These are phyloP conservation scores for Origma solitaria DNA, from an alignment of 2,113 vertebrate species.

Conservation along the genomic window DNA sequence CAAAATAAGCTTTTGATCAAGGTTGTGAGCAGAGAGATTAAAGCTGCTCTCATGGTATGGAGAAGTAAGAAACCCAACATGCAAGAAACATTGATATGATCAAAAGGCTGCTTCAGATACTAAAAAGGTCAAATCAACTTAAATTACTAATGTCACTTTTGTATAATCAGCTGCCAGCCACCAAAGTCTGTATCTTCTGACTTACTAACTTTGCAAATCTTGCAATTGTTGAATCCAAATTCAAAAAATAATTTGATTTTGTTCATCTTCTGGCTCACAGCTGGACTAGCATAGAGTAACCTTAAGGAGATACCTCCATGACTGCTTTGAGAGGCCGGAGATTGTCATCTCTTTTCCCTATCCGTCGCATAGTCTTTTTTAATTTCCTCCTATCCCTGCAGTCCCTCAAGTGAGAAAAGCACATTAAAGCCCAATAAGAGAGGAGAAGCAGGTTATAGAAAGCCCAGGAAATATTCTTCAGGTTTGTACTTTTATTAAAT, in stretches of 20 bases:
- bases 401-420: neutral
- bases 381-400: neutral
- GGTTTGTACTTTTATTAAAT: neutral
- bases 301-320: neutral
- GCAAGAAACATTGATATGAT: neutral
- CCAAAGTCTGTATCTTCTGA: neutral
- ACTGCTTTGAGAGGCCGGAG: neutral
- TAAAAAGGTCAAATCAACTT: neutral
- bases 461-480: neutral
- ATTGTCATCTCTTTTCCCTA: neutral
- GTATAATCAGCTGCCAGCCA: neutral
- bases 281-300: neutral
- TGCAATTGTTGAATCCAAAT: neutral
- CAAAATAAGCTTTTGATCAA: conserved; percentile 7
- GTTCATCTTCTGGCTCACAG: neutral
- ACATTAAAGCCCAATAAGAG: neutral
- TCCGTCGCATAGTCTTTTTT: neutral
- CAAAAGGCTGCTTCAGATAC: neutral
- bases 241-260: neutral
- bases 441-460: neutral
- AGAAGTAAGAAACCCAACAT: neutral
- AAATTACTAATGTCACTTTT: neutral
- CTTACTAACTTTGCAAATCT: neutral
- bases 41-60: neutral
- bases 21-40: neutral